Percentiles rank a stretch among this genome's conserved stretches.
Evolutionary conservation across 1,140 invertebrate genomes (phyloP).

Genomic region (Dreissena rostriformis): DNA sequence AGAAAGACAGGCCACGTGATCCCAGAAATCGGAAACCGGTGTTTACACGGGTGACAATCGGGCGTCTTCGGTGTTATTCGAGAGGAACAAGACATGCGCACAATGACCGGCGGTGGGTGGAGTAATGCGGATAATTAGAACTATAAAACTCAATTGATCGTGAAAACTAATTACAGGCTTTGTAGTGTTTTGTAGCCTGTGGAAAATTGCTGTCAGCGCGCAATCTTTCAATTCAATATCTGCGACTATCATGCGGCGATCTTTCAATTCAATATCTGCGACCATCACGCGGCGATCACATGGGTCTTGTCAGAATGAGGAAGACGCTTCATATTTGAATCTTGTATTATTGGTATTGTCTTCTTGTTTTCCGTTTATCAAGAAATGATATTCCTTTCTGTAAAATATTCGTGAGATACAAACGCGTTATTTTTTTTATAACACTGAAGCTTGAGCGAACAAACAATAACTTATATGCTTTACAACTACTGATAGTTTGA

Average conservation of each 20-base stretch:
- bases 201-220: not conserved
- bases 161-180: constrained; percentile 37
- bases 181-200: constrained; percentile 5
- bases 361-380: too few relatives aligned
- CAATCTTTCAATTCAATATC: not conserved
- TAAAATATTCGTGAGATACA: too few relatives aligned
- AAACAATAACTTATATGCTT: too few relatives aligned
- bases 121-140: constrained; percentile 36
- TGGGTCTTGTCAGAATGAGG: too few relatives aligned
- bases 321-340: too few relatives aligned
- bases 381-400: too few relatives aligned
- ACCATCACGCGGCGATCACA: too few relatives aligned
- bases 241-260: too few relatives aligned
- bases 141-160: constrained; percentile 51
- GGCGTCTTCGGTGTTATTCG: constrained; percentile 5
- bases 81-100: constrained; percentile 39
- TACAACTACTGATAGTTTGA: too few relatives aligned
- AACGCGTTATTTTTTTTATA: too few relatives aligned
- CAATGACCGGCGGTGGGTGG: constrained; percentile 25
- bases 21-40: constrained; percentile 52
- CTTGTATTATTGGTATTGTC: too few relatives aligned
- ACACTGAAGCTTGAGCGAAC: too few relatives aligned
- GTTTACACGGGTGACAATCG: constrained; percentile 52
- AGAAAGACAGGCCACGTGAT: constrained; percentile 28
- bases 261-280: not conserved